Evolutionary conservation across 1,140 invertebrate genomes (phyloP).

Genomic region (Scaptomyza montana): DNA sequence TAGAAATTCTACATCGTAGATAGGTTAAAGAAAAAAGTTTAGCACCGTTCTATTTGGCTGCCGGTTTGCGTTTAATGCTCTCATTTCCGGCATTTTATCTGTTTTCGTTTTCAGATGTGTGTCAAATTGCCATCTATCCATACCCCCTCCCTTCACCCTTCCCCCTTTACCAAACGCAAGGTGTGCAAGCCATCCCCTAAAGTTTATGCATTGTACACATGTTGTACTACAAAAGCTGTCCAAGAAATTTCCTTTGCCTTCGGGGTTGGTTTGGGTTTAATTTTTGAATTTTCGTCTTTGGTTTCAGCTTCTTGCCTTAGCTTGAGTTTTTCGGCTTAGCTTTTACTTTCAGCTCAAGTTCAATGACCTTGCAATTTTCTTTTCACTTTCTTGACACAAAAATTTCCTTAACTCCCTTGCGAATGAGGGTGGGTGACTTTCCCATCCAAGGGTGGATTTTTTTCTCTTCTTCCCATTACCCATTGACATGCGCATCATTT

Average conservation of each 20-base stretch:
- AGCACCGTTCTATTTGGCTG: not conserved
- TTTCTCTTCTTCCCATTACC: not conserved
- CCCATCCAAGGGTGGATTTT: conserved; percentile 41
- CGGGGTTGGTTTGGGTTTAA: conserved; percentile 43
- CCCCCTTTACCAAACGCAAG: conserved; percentile 3
- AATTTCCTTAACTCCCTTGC: conserved; percentile 35
- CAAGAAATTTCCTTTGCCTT: conserved; percentile 26
- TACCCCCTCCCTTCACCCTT: not conserved
- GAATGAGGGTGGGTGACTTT: conserved; percentile 29
- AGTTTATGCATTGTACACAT: conserved; percentile 33
- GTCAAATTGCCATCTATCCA: conserved; percentile 48
- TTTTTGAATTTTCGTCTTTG: conserved; percentile 4
- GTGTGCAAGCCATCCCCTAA: conserved; percentile 39
- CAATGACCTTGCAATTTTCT: conserved; percentile 70
- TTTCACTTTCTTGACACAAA: conserved; percentile 65
- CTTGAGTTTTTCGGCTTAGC: conserved; percentile 52
- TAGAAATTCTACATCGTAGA: not conserved
- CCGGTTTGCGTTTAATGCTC: conserved; percentile 45
- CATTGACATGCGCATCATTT: conserved; percentile 60
- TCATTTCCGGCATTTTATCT: conserved; percentile 49
- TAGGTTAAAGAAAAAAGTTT: not conserved
- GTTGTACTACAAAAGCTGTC: conserved; percentile 15
- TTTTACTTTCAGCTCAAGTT: conserved; percentile 51
- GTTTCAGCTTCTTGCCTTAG: conserved; percentile 23
- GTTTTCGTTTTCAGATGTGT: conserved; percentile 49